Evolutionary conservation across 2,797 vertebrate species (phyloP).

Genomic region (Cossypha niveicapilla): DNA sequence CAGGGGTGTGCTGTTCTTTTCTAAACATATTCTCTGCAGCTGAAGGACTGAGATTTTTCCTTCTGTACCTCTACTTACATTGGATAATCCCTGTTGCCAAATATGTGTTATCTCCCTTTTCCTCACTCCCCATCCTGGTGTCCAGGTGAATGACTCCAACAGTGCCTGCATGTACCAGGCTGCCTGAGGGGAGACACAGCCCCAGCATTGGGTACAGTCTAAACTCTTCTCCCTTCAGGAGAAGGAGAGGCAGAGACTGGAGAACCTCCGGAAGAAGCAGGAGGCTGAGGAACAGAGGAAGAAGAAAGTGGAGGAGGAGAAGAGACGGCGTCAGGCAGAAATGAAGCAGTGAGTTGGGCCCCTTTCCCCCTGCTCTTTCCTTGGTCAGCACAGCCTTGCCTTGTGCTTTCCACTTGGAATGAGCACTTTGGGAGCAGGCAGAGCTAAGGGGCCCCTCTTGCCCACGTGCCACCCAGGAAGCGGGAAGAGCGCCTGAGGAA

Average conservation of each 20-base stretch:
- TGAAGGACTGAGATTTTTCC: neutral
- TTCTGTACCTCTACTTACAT: neutral
- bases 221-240: slow-evolving; percentile 64
- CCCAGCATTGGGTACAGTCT: neutral
- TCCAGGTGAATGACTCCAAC: neutral
- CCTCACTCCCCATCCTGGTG: neutral
- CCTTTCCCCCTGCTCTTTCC: neutral
- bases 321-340: slow-evolving; percentile 86
- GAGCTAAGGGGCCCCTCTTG: neutral
- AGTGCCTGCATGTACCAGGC: neutral
- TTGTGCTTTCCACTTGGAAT: neutral
- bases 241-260: slow-evolving; percentile 86
- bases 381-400: neutral
- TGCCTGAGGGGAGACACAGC: neutral
- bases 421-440: neutral
- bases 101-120: neutral
- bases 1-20: neutral
- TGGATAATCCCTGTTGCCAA: neutral
- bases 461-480: slow-evolving; percentile 72
- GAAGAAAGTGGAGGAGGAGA: slow-evolving; percentile 92
- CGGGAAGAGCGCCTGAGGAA: slow-evolving; percentile 87
- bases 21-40: fast-evolving
- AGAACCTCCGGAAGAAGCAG: slow-evolving; percentile 88
- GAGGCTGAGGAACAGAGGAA: slow-evolving; percentile 90
- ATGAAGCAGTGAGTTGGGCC: slow-evolving; percentile 81